Percentiles rank a stretch among this genome's conserved stretches.
Conservation (phyloP, 1,140 invertebrate genomes). For the Achatina immaculata region DNA sequence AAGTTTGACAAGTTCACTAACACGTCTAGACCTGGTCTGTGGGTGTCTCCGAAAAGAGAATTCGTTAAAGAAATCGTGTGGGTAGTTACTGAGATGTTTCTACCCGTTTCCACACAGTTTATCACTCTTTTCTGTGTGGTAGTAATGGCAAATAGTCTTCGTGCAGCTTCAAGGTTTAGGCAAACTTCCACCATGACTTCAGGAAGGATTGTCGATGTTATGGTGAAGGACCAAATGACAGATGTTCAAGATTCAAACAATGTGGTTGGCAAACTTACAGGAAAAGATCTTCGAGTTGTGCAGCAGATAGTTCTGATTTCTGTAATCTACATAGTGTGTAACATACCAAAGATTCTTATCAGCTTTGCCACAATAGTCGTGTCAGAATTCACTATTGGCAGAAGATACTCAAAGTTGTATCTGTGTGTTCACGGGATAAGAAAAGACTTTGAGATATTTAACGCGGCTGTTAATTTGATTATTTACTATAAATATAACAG, state of each 20-base stretch:
- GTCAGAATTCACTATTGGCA: neutral
- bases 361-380: neutral
- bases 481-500: neutral
- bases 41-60: neutral
- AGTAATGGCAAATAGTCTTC: neutral
- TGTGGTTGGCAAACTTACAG: neutral
- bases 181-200: neutral
- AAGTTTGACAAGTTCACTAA: neutral
- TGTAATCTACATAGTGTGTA: no score
- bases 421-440: neutral
- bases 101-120: neutral
- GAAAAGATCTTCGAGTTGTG: neutral
- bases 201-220: neutral
- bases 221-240: neutral
- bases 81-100: neutral
- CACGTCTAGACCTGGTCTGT: neutral
- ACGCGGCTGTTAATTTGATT: neutral
- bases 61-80: neutral
- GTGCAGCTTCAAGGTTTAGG: neutral
- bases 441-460: neutral
- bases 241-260: neutral
- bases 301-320: no score
- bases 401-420: neutral
- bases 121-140: slow-evolving; percentile 13
- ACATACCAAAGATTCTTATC: neutral